phyloP scores from a whole-genome alignment of 2,888 invertebrate species.

The Dusona sp. region DNA sequence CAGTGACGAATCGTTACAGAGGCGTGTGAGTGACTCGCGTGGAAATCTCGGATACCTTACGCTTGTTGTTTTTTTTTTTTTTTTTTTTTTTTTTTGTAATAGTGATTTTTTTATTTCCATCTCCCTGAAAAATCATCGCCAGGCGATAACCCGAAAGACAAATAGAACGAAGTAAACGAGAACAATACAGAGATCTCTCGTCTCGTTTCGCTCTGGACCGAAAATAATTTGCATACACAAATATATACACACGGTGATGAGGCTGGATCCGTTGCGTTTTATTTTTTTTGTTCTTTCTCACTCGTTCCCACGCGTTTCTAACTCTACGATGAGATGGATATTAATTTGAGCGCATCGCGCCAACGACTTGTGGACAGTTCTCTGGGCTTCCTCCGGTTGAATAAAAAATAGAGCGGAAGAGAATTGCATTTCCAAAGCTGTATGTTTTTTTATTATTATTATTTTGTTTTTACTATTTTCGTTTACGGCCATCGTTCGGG shows the following conservation, averaged over 20 bases:
- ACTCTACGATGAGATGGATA: constrained; percentile 45
- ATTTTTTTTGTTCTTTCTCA: constrained; percentile 1
- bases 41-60: constrained; percentile 18
- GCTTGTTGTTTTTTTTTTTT: neutral
- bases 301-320: constrained; percentile 5
- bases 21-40: constrained; percentile 2
- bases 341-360: constrained; percentile 60
- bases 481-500: neutral
- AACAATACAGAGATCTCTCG: constrained; percentile 20
- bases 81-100: neutral
- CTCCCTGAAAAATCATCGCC: constrained; percentile 47
- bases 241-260: neutral
- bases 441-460: neutral
- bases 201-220: constrained; percentile 40
- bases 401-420: constrained; percentile 55
- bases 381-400: constrained; percentile 5
- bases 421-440: neutral
- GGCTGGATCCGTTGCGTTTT: constrained; percentile 1
- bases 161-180: constrained; percentile 58
- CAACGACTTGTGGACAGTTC: constrained; percentile 60
- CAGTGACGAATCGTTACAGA: constrained; percentile 8
- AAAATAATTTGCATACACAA: constrained; percentile 61
- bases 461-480: neutral
- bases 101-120: constrained; percentile 1
- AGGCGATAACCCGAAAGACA: constrained; percentile 45